Conservation (phyloP, 2,113 vertebrate species). For the Ahaetulla prasina region DNA sequence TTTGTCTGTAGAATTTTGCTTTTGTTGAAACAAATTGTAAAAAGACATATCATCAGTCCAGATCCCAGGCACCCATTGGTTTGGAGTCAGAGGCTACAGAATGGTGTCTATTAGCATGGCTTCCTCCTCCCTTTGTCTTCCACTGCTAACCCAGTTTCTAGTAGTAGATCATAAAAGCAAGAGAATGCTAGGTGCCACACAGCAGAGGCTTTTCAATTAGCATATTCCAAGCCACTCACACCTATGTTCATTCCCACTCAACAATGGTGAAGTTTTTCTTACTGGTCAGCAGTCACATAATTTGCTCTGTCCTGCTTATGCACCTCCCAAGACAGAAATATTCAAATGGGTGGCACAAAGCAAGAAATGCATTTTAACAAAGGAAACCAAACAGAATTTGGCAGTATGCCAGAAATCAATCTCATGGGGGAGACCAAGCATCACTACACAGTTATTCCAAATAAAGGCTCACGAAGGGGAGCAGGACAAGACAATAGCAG, state of each 20-base stretch:
- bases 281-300: background rate
- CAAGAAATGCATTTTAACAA: background rate
- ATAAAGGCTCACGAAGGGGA: background rate
- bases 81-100: background rate
- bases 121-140: no score
- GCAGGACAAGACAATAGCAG: no score
- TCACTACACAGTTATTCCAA: background rate
- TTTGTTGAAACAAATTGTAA: background rate
- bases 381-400: background rate
- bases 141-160: background rate
- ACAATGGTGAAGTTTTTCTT: background rate
- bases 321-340: background rate
- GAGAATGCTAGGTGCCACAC: background rate
- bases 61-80: background rate
- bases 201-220: background rate
- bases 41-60: background rate
- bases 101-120: background rate
- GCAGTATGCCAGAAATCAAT: background rate
- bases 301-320: slow-evolving; percentile 1
- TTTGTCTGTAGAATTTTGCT: background rate
- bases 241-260: background rate
- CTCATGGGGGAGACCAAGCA: background rate
- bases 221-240: background rate
- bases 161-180: background rate
- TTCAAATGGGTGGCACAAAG: background rate